Base-by-base conservation (phyloP, 2,888 invertebrate species). In the Tanytarsus gracilentus region DNA sequence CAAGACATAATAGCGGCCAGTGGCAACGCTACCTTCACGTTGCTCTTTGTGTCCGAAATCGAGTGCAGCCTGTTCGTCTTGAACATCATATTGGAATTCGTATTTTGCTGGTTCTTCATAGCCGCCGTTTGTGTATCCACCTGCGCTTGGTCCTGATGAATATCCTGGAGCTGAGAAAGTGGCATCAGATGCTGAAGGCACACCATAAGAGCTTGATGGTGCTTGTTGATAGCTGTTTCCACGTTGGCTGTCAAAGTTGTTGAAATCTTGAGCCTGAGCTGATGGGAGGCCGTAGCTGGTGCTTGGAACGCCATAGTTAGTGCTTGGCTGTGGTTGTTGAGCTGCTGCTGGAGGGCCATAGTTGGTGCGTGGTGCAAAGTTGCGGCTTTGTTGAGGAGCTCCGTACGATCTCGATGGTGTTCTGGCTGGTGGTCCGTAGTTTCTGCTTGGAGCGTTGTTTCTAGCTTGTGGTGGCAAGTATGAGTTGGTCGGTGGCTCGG, bases 21-120 rank as follows among this genome's bases (percentile, higher is more conserved):
- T 76, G 8, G 83, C 79, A 40, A 78, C 72, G 65, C 82, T 81
- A 3, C 82, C 83, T 67, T 80, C 78, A 29, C 84, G 76, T 5
- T 79, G 74, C 69, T 84, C 84, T 66, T 79, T 76, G 68, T 84
- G 84, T 0, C 84, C 84, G 64, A 83, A 84, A 67, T 83, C 81
- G 64, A 81, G 81, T 62, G 81, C 82, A 1, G 80, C 81, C 29
- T 75, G 76, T 5, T 78, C 81, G 61, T 83, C 84, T 64, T 81
- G 77, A 44, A 84, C 84, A 72, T 80, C 80, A 67, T 84, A 84
- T 67, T 82, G 79, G 73, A 83, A 84, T 66, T 77, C 80, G 73
- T 84, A 84, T 75, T 81, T 83, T 11, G 83, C 83, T 53, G 83
- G 84, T 63, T 80, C 83, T 78, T 83, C 69, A 62, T 58, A 44